phyloP scores from a whole-genome alignment of 2,113 vertebrate species.

The Ailurus styani region DNA sequence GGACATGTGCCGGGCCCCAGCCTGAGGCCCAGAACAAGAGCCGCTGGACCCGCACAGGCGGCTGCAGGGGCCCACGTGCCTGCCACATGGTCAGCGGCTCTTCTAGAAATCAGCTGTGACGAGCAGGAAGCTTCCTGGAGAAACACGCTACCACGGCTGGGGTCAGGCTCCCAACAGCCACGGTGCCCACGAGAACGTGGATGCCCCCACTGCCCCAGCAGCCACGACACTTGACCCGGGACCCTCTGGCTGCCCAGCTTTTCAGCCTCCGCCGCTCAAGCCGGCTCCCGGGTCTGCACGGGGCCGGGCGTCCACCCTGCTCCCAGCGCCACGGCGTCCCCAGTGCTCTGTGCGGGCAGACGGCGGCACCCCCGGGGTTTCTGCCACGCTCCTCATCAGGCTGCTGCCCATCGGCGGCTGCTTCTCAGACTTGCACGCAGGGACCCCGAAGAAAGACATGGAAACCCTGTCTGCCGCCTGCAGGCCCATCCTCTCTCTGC shows the following conservation, averaged over 20 bases:
- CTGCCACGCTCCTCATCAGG: background rate
- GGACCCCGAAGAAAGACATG: too few species aligned
- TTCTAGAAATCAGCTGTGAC: background rate
- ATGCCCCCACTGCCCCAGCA: background rate
- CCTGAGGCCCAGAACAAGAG: background rate
- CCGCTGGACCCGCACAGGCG: background rate
- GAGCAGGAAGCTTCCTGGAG: background rate
- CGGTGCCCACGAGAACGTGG: background rate
- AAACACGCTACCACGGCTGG: background rate
- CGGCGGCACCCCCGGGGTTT: too few species aligned
- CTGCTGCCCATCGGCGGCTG: background rate
- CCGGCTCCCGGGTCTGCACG: background rate
- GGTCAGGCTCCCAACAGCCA: background rate
- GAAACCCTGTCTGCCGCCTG: rapidly evolving
- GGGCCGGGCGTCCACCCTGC: background rate
- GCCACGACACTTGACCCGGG: background rate
- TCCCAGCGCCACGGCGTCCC: background rate
- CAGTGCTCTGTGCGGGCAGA: rapidly evolving
- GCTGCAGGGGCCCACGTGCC: background rate
- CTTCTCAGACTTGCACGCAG: too few species aligned
- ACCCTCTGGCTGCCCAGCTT: background rate
- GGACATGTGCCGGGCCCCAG: background rate
- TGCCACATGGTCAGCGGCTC: rapidly evolving
- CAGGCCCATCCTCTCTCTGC: rapidly evolving
- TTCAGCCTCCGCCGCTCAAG: background rate